Evolutionary conservation across 2,797 vertebrate species (phyloP), one percentile per base, ranked within the genome.

Genomic region (Gobio occitaniae): DNA sequence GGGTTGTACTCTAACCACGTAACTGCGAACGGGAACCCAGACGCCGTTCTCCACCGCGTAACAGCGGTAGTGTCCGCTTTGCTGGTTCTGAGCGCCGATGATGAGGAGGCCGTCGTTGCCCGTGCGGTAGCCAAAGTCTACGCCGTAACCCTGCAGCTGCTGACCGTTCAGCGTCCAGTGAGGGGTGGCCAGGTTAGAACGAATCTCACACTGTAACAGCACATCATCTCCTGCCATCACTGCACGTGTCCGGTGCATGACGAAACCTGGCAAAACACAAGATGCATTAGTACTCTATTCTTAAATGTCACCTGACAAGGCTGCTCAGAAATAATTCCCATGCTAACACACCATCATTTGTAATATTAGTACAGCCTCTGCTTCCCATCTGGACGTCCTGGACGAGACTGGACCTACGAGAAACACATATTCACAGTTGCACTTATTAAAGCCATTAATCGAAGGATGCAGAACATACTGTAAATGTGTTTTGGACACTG

Each of bases 91-190:
- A 0, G 96, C 96, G 48, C 96, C 95, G 0, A 96, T 97, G 83
- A 99, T 96, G 65, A 99, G 95, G 79, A 99, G 95, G 74, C 97
- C 98, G 0, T 99, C 97, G 4, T 96, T 96, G 6, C 97, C 97
- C 0, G 97, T 89, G 0, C 96, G 96, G 93, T 97, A 97, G 84
- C 93, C 95, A 1, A 94, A 93, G 78, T 94, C 95, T 0, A 90
- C 88, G 9, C 94, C 89, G 6, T 94, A 95, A 0, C 92, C 94
- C 81, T 91, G 91, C 72, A 94, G 93, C 56, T 94, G 92, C 0
- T 90, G 95, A 80, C 96, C 95, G 0, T 98, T 97, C n/a, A 98
- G 90, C 7, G 95, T 95, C 98, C 98, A 99, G 77, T 92, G 88
- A 0, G 97, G 96, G 16, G 90, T 92, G 1, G 98, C 98, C 91